Evolutionary conservation across 1,140 invertebrate species (phyloP), one percentile per base, ranked within the genome.

Genomic region (Macrostomum lignano): DNA sequence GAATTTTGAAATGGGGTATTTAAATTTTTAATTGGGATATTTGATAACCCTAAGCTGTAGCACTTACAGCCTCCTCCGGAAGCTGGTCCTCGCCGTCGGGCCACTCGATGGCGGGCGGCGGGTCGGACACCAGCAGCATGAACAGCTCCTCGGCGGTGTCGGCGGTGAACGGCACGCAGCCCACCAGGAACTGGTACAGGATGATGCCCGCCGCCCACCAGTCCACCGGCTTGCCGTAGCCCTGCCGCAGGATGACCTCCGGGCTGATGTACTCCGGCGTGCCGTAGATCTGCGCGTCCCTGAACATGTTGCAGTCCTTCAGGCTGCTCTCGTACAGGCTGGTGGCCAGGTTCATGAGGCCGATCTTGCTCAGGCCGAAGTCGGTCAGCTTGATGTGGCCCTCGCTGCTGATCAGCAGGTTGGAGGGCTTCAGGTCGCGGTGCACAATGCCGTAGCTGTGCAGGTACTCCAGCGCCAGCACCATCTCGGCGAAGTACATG

Each of bases 191-290:
- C 62, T 98, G 86, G 52, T 94, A 98, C 2, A 96, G 63, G 43
- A 96, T 93, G 29, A 96, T 77, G 29, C 86, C 86, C 75, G 96
- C 86, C 0, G 84, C 82, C 91, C 91, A 98, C 84, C 84, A 98
- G 58, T 98, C 88, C 17, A 98, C 86, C 20, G 26, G 31, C 44
- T 44, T 39, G 52, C 66, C 66, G 48, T 67, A 67, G n/a, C 65
- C 64, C 41, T 65, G 64, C 37, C 70, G 46, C 6, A 74, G 52
- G 42, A 84, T 82, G 17, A 82, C 76, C 63, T 88, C 82, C 2
- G 81, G 81, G 2, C 81, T 76, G 38, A 84, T 78, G 48, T 93
- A 93, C 51, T 91, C 79, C 0, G 79, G 81, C 2, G 82, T 91
- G 13, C 82, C 82, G 58, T 73, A 84, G 5, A 88, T 75, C 64